These are phyloP conservation scores for Silurus meridionalis DNA, from an alignment of 2,113 vertebrate species.

Conservation along the genomic window DNA sequence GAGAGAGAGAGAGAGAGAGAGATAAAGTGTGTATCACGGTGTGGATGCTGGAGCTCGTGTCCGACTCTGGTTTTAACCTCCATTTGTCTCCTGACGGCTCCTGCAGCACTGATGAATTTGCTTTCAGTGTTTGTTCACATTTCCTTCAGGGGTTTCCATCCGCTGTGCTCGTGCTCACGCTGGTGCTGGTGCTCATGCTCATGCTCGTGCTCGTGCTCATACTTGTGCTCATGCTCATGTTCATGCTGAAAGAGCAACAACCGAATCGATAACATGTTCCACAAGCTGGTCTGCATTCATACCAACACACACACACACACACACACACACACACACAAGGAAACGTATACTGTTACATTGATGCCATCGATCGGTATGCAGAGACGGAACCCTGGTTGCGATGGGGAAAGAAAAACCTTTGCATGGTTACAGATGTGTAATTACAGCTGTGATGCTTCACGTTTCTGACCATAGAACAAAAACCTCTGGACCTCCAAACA, in stretches of 20 bases:
- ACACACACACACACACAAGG: constrained; percentile 35
- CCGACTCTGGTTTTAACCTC: constrained; percentile 4
- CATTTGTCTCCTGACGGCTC: constrained; percentile 5
- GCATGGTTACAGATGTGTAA: background rate
- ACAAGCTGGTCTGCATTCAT: constrained; percentile 1
- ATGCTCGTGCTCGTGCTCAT: no score
- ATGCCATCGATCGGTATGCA: constrained; percentile 15
- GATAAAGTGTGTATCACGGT: background rate
- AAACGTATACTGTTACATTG: constrained; percentile 17
- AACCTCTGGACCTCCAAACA: no score
- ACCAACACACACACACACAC: constrained; percentile 44
- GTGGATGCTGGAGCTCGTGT: background rate
- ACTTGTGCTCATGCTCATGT: no score
- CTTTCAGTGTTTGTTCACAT: constrained; percentile 28
- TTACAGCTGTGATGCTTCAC: background rate
- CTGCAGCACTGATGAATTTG: constrained; percentile 20
- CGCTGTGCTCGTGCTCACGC: background rate
- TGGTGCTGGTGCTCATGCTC: no score
- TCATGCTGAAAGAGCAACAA: background rate
- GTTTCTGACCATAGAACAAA: no score
- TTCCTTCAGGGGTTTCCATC: constrained; percentile 26
- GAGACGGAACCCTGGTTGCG: constrained; percentile 1
- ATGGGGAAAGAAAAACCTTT: background rate
- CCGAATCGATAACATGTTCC: constrained; percentile 19
- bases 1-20: no score